Percentiles rank a stretch among this genome's conserved stretches.
Conservation (phyloP, 2,888 invertebrate genomes). For the Dasysyrphus tricinctus region DNA sequence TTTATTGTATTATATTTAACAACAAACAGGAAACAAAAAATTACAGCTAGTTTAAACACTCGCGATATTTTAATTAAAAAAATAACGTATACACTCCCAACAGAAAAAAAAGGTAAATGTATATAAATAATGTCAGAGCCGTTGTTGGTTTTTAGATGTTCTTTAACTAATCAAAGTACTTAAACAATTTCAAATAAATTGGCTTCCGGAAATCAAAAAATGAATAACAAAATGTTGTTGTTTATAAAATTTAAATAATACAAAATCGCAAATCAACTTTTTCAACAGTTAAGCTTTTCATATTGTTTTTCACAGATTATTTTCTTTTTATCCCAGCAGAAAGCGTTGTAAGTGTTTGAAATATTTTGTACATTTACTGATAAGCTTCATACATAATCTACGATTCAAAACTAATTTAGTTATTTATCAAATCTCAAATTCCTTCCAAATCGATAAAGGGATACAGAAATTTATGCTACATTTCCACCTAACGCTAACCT, state of each 20-base stretch:
- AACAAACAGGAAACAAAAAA: constrained; percentile 33
- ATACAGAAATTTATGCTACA: too few relatives aligned
- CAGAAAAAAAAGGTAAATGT: constrained; percentile 30
- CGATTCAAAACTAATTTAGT: too few relatives aligned
- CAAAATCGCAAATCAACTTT: not conserved
- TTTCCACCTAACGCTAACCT: too few relatives aligned
- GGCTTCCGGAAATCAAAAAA: constrained; percentile 8
- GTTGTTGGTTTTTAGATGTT: constrained; percentile 55
- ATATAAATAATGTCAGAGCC: constrained; percentile 47
- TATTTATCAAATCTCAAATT: too few relatives aligned
- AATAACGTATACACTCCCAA: constrained; percentile 37
- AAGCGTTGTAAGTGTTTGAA: not conserved
- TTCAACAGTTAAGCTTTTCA: not conserved
- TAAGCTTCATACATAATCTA: too few relatives aligned
- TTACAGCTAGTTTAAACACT: constrained; percentile 56
- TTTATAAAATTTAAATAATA: not conserved
- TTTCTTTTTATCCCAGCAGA: not conserved
- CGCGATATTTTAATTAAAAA: constrained; percentile 48
- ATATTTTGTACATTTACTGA: too few relatives aligned
- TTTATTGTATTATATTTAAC: constrained; percentile 58
- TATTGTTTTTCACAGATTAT: not conserved
- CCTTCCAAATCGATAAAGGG: too few relatives aligned
- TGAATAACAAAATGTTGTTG: too few relatives aligned
- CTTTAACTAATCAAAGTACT: constrained; percentile 29
- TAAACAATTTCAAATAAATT: constrained; percentile 30